These are phyloP conservation scores for Styela clava DNA, from an alignment of 23 tunicate genomes.

Conservation along the genomic window DNA sequence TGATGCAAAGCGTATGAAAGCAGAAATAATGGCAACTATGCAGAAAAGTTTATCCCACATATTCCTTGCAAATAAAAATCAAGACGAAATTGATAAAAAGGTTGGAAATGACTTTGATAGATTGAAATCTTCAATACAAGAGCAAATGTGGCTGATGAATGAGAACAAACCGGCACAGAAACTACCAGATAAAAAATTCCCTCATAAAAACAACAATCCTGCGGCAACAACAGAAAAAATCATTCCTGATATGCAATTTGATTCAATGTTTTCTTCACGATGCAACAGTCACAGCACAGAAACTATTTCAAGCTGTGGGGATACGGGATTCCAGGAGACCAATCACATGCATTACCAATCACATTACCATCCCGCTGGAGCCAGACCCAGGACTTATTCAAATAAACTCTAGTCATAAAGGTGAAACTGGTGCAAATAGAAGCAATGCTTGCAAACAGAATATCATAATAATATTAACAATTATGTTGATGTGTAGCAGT, in stretches of 20 bases:
- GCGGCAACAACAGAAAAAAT: neutral
- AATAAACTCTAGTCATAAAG: neutral
- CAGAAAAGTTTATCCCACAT: neutral
- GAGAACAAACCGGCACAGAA: neutral
- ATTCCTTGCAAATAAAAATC: neutral
- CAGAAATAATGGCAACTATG: neutral
- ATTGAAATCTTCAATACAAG: neutral
- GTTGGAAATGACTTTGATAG: neutral
- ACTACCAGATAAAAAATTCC: neutral
- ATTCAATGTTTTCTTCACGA: conserved; percentile 15
- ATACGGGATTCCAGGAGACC: neutral
- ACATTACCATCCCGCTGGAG: neutral
- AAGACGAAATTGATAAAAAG: neutral
- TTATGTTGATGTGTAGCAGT: neutral
- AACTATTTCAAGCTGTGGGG: conserved; percentile 21
- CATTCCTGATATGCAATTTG: conserved; percentile 1
- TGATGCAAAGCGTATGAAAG: neutral
- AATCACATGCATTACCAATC: neutral
- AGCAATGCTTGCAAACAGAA: neutral
- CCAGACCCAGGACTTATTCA: neutral
- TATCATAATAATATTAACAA: neutral
- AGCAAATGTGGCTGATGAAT: neutral
- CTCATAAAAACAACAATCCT: neutral
- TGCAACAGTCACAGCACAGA: conserved; percentile 30
- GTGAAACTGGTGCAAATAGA: neutral